These are phyloP conservation scores for Eubucco bourcierii DNA, from an alignment of 2,113 vertebrate genomes.

Conservation along the genomic window DNA sequence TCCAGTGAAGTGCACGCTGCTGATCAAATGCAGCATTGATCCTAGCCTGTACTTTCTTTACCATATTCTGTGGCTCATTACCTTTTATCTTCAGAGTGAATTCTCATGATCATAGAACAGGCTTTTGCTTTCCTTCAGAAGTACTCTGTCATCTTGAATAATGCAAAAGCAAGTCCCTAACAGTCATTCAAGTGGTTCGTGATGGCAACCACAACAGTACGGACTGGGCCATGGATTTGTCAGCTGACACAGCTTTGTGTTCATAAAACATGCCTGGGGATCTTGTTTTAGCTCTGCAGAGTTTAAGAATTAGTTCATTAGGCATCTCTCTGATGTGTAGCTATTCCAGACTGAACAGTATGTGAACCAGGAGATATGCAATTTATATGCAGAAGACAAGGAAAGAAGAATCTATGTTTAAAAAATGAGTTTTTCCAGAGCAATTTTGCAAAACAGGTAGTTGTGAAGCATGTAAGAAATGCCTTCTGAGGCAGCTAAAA, in stretches of 20 bases:
- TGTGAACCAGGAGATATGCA: not conserved
- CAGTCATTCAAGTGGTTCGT: not conserved
- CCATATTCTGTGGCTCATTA: not conserved
- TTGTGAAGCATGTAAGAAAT: not conserved
- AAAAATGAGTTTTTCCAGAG: not conserved
- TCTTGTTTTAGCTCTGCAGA: not conserved
- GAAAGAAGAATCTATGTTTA: not conserved
- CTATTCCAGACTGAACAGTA: not conserved
- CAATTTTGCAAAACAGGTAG: not conserved
- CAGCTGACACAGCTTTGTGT: not conserved
- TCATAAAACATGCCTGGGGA: not conserved
- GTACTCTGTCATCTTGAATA: not conserved
- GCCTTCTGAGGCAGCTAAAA: no score
- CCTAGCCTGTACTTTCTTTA: not conserved
- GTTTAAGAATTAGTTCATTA: slow-evolving; percentile 5
- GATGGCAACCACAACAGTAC: slow-evolving; percentile 3
- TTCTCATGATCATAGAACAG: not conserved
- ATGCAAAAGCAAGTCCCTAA: not conserved
- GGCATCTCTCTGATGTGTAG: slow-evolving; percentile 24
- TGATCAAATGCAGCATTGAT: not conserved
- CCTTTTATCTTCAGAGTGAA: not conserved
- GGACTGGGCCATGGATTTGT: not conserved
- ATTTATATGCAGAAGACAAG: not conserved
- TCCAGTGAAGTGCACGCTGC: not conserved
- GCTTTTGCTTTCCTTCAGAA: not conserved